Base-by-base conservation (phyloP, 2,113 vertebrate genomes). In the Kryptolebias marmoratus region DNA sequence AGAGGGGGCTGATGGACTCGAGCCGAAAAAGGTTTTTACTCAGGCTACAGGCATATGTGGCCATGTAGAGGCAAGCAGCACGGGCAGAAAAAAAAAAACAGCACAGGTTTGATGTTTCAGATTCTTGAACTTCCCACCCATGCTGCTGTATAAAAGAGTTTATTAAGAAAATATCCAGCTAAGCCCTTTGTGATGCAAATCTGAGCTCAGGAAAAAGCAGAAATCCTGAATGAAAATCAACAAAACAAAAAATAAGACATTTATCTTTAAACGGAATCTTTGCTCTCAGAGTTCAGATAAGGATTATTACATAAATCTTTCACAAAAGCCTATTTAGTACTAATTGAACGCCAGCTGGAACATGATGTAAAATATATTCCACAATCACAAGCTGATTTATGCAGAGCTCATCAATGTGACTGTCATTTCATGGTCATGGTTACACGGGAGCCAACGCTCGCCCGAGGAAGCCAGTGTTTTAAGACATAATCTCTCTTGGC, bases 1-100 rank as follows among this genome's bases (percentile, higher is more conserved):
- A 8, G 16, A 47, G 47, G 57, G 69, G 58, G 0, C 1, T 18
- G 64, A 78, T 85, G 83, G 89, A 64, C 14, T 27, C 1, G 5
- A 0, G 67, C 89, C 87, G 90, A 58, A 75, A 58, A 75, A 66
- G 87, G 81, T 84, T 89, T 84, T 90, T 89, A 88, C 68, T 52
- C 85, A 79, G 69, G 81, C 79, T 77, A 80, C 68, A 49, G 79
- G 76, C 87, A 87, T 86, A 89, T 89, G 86, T 83, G 84, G 61
- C 88, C 82, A 73, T 80, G 84, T 68, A 71, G 76, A 75, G 68
- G 80, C 64, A 72, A 65, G 64, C 39, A 62, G 63, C 58, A 50
- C 55, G 31, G 54, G 47, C 48, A 75, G 47, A 32, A 44, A 71
- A 73, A 30, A 22, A 45, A 68, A 74, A 81, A 79, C 13, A 68